A percentile compares a stretch with the other conserved stretches of the same genome.
These are phyloP conservation scores for Pangasius djambal DNA, from an alignment of 2,797 vertebrate genomes.

Conservation along the genomic window DNA sequence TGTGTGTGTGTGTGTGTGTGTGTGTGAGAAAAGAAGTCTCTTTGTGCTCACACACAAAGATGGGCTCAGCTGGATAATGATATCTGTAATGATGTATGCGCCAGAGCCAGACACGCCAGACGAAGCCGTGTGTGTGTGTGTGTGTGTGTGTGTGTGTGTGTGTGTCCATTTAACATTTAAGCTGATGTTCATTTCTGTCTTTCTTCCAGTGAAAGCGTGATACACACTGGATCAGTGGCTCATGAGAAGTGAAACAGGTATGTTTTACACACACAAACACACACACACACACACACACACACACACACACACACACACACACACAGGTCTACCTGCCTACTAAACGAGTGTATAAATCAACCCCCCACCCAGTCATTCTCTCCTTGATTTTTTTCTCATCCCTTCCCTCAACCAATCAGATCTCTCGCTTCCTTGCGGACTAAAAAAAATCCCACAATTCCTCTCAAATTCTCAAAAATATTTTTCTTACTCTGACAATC, in stretches of 20 bases:
- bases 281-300: constrained; percentile 15
- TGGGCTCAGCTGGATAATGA: constrained; percentile 43
- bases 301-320: constrained; percentile 13
- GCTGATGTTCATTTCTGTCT: background rate
- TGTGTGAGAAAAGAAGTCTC: constrained; percentile 23
- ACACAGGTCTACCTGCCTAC: background rate
- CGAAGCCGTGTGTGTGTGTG: constrained; percentile 15
- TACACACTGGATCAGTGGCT: background rate
- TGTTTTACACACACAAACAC: background rate
- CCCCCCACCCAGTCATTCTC: background rate
- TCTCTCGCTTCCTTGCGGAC: background rate
- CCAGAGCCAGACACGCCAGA: constrained; percentile 14
- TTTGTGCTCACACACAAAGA: constrained; percentile 31
- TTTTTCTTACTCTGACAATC: background rate
- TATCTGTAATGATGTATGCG: constrained; percentile 35
- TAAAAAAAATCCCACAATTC: background rate
- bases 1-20: constrained; percentile 33
- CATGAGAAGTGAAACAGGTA: background rate
- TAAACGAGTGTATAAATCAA: background rate
- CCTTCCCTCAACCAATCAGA: constrained; percentile 10
- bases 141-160: constrained; percentile 36
- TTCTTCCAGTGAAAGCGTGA: background rate
- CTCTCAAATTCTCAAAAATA: background rate
- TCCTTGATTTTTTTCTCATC: background rate
- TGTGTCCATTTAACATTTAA: background rate